phyloP scores from a whole-genome alignment of 1,140 invertebrate species.

The Conus ventricosus region DNA sequence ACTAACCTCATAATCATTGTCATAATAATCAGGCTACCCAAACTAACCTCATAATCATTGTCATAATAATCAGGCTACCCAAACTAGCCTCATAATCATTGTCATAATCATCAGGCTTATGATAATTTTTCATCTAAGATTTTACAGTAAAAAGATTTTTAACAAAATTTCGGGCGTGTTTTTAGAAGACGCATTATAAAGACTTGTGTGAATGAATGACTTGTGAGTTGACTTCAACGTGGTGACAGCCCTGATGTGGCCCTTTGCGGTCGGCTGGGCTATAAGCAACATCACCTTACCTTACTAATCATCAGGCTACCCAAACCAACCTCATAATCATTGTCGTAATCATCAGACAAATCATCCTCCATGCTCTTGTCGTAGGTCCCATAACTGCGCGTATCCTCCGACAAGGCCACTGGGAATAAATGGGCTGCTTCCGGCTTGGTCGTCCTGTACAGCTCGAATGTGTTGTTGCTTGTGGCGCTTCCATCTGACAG shows the following conservation, averaged over 20 bases:
- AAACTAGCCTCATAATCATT: background rate
- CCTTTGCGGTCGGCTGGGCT: too few species aligned
- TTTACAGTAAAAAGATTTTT: background rate
- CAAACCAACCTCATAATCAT: conserved; percentile 64
- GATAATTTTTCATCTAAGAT: background rate
- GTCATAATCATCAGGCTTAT: background rate
- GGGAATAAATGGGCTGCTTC: conserved; percentile 51
- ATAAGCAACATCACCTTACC: too few species aligned
- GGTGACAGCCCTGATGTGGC: too few species aligned
- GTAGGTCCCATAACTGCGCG: conserved; percentile 64
- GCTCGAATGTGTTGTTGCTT: conserved; percentile 65
- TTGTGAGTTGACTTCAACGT: too few species aligned
- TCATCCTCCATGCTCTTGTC: conserved; percentile 65
- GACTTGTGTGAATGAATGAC: too few species aligned
- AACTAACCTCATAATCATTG: too few species aligned
- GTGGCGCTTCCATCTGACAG: conserved; percentile 56
- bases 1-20: too few species aligned
- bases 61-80: too few species aligned
- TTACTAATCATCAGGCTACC: too few species aligned
- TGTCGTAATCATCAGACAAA: conserved; percentile 67
- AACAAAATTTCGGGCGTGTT: background rate
- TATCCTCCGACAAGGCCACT: conserved; percentile 62
- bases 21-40: background rate
- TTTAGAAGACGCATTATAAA: too few species aligned
- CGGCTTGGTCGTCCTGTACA: conserved; percentile 58